Base-by-base conservation (phyloP, 1,140 invertebrate genomes). In the Zaprionus tsacasi region DNA sequence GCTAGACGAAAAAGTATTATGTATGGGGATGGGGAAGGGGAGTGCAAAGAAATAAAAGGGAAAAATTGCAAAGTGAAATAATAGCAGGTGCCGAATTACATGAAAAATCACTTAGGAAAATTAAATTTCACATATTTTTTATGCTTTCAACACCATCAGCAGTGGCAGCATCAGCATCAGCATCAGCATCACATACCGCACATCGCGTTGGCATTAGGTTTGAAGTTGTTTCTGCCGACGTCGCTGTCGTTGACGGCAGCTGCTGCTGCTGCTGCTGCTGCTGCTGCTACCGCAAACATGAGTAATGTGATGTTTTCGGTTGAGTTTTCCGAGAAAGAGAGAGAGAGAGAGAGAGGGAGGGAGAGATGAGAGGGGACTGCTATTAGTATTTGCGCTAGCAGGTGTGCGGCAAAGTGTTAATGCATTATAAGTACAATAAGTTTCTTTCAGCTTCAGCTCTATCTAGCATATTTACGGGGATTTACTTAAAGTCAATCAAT, bases 111-210 rank as follows among this genome's bases (percentile, higher is more conserved):
- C 85, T 89, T 90, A 89, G 81, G 81, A 85, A 89, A 89, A 89
- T 89, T 89, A 89, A 89, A 89, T 89, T 89, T 89, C 85, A 89
- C 86, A 89, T 89, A 89, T 89, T 89, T 89, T 88, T 88, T 78
- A 87, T 81, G 11, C 52, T 55, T 89, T 89, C 83, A 88, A 83
- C 54, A 54, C 52, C 35, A 38, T 10, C 45, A 25, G n/a, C 40
- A 15, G 6, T 79, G 54, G 79, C 61, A 63, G 59, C 40, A 43
- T 54, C 63, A 54, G 38, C 38, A 40, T 7, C 60, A 65, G 38
- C 13, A n/a, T 12, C 38, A 40, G n/a, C 60, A 65, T 75, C 78
- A 64, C 82, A 73, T 78, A 45, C n/a, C 40, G 40, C 79, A 66
- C 70, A 83, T 88, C 64, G 67, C 57, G 60, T 76, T 64, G 76